A percentile compares a stretch with the other conserved stretches of the same genome.
Evolutionary conservation across 2,888 invertebrate genomes (phyloP).

Genomic region (Rutpela maculata): DNA sequence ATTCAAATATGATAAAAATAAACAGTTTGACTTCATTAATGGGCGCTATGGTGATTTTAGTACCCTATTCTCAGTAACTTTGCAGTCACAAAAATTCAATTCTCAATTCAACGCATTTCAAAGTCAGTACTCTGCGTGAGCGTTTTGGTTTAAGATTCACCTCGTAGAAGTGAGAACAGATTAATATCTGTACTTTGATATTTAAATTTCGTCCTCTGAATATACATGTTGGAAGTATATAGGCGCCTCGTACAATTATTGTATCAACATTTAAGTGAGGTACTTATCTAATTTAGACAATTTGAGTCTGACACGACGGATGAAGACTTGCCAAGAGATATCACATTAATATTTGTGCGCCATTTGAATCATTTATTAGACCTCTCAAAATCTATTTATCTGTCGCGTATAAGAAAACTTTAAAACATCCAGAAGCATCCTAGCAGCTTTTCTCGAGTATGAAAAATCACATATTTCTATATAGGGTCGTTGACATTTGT

Average conservation of each 20-base stretch:
- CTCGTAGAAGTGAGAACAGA: not conserved
- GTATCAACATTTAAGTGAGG: slow-evolving; percentile 35
- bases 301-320: slow-evolving; percentile 36
- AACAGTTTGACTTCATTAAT: too few species aligned
- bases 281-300: slow-evolving; percentile 42
- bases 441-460: not conserved
- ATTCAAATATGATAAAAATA: too few species aligned
- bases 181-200: slow-evolving; percentile 12
- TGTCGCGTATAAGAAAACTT: slow-evolving; percentile 6
- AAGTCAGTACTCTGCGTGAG: too few species aligned
- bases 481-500: not conserved
- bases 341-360: slow-evolving; percentile 36
- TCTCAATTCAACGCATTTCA: too few species aligned
- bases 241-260: slow-evolving; percentile 38
- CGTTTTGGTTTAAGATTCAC: not conserved
- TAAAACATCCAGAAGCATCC: not conserved
- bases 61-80: too few species aligned
- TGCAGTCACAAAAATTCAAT: too few species aligned
- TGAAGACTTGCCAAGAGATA: slow-evolving; percentile 37
- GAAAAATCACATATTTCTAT: not conserved
- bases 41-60: too few species aligned
- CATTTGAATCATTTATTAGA: slow-evolving; percentile 33
- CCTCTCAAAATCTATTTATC: slow-evolving; percentile 7
- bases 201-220: slow-evolving; percentile 12
- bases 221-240: slow-evolving; percentile 22